phyloP scores from a whole-genome alignment of 1,140 invertebrate genomes.

The Thereuonema tuberculata region DNA sequence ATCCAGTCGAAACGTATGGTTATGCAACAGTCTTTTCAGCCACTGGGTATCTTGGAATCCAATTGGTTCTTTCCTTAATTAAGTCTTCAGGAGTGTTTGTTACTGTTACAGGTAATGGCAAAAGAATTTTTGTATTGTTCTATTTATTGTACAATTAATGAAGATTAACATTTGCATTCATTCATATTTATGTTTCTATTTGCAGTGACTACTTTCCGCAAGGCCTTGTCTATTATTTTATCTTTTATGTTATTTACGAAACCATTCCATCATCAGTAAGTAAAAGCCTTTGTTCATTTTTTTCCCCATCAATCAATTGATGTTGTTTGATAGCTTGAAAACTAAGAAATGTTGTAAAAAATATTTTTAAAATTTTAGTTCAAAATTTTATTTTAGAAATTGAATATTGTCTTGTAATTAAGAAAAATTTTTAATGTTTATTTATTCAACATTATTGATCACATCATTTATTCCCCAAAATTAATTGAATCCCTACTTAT shows the following conservation, averaged over 20 bases:
- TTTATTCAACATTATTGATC: too few species aligned
- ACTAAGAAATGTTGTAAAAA: too few species aligned
- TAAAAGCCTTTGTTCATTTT: constrained; percentile 10
- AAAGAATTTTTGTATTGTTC: constrained; percentile 30
- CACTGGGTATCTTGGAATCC: constrained; percentile 80
- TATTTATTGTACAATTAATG: background rate
- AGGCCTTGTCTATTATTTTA: constrained; percentile 79
- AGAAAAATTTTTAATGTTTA: too few species aligned
- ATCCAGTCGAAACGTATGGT: constrained; percentile 61
- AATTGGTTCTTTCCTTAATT: constrained; percentile 78
- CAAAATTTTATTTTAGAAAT: too few species aligned
- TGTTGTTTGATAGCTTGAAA: too few species aligned
- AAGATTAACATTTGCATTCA: background rate
- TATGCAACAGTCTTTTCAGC: constrained; percentile 75
- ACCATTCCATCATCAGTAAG: constrained; percentile 77
- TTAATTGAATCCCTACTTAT: too few species aligned
- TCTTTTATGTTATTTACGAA: constrained; percentile 90
- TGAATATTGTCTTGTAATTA: too few species aligned
- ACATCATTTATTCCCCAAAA: too few species aligned
- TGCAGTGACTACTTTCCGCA: constrained; percentile 47
- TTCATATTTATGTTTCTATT: constrained; percentile 19
- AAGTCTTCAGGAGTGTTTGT: constrained; percentile 72
- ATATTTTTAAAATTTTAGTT: too few species aligned
- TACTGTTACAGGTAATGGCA: constrained; percentile 77
- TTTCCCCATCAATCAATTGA: constrained; percentile 3